These are phyloP conservation scores for Ormyrus nitidulus DNA, from an alignment of 2,888 invertebrate genomes.

Conservation along the genomic window DNA sequence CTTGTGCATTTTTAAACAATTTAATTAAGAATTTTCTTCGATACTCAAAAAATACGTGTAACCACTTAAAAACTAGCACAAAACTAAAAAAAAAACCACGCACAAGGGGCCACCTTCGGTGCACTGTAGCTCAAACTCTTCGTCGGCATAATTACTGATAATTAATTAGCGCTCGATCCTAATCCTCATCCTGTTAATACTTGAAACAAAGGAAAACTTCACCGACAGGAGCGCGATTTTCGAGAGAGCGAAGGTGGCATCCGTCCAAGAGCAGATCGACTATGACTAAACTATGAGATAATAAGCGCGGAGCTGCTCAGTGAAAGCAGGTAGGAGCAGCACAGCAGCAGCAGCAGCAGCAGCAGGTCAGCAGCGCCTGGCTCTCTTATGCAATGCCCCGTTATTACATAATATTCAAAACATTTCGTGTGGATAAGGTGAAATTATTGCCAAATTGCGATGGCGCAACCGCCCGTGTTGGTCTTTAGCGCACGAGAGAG, in stretches of 20 bases:
- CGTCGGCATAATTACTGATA: conserved; percentile 48
- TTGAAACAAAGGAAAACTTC: neutral
- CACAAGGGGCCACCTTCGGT: conserved; percentile 68
- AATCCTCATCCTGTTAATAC: conserved; percentile 3
- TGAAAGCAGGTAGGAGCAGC: conserved; percentile 65
- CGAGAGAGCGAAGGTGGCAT: neutral
- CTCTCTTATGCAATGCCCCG: conserved; percentile 63
- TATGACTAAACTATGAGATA: conserved; percentile 65
- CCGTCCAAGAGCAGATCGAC: conserved; percentile 21
- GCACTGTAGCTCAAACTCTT: conserved; percentile 53
- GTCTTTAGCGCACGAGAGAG: neutral
- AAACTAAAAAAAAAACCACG: conserved; percentile 59
- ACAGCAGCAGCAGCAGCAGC: conserved; percentile 40
- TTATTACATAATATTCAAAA: conserved; percentile 67
- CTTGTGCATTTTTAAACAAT: too few relatives aligned
- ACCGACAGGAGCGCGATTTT: neutral
- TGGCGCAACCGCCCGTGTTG: conserved; percentile 30
- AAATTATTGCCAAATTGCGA: conserved; percentile 50
- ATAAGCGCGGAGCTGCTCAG: conserved; percentile 60
- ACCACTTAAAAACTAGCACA: too few relatives aligned
- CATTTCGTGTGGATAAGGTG: conserved; percentile 43
- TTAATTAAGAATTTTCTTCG: too few relatives aligned
- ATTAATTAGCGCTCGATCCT: conserved; percentile 4
- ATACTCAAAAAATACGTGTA: too few relatives aligned
- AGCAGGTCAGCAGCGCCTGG: conserved; percentile 58